These are phyloP conservation scores for Listronotus bonariensis DNA, from an alignment of 1,140 invertebrate genomes.

Conservation along the genomic window DNA sequence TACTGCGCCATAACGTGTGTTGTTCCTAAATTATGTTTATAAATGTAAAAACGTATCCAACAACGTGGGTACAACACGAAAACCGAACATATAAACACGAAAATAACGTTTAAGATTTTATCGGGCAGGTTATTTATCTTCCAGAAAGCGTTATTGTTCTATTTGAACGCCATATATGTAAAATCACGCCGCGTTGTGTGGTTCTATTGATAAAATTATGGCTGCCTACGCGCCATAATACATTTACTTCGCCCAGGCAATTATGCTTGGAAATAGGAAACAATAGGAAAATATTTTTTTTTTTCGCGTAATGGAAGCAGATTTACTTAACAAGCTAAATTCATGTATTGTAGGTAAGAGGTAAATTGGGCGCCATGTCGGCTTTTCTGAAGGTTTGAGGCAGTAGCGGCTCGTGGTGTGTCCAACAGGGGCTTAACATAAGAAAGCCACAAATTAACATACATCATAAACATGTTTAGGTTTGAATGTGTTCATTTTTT, in stretches of 20 bases:
- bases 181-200: conserved; percentile 40
- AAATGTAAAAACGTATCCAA: conserved; percentile 14
- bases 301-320: conserved; percentile 9
- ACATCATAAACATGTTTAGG: no score
- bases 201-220: conserved; percentile 42
- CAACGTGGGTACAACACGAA: conserved; percentile 31
- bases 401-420: no score
- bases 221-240: conserved; percentile 40
- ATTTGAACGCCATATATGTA: conserved; percentile 43
- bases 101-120: conserved; percentile 39
- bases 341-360: background rate
- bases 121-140: conserved; percentile 38
- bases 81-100: conserved; percentile 33
- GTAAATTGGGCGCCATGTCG: background rate
- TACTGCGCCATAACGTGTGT: no score
- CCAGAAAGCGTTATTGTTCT: conserved; percentile 42
- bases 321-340: conserved; percentile 17
- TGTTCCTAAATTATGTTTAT: no score
- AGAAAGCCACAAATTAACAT: no score
- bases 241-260: conserved; percentile 36
- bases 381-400: no score
- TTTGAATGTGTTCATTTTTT: no score
- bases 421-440: no score
- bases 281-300: conserved; percentile 24
- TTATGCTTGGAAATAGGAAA: conserved; percentile 32